A percentile compares a stretch with the other conserved stretches of the same genome.
phyloP scores from a whole-genome alignment of 2,113 vertebrate genomes.

The Cyphotilapia sp. region DNA sequence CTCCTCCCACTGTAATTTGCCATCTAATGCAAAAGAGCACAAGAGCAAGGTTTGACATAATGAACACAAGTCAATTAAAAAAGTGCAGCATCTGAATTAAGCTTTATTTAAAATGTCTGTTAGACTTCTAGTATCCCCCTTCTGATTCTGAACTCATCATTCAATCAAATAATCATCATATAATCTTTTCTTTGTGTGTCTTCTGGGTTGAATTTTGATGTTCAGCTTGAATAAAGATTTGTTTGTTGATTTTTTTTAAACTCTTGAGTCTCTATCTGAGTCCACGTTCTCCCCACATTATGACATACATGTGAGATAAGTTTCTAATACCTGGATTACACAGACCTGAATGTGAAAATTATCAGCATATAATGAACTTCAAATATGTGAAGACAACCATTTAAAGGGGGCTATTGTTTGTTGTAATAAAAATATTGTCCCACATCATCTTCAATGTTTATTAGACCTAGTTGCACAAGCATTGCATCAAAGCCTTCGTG shows the following conservation, averaged over 20 bases:
- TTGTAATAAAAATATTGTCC: neutral
- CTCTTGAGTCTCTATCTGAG: neutral
- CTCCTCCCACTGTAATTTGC: conserved; percentile 88
- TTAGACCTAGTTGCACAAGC: neutral
- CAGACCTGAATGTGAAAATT: neutral
- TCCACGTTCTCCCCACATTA: accelerated
- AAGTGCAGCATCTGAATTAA: neutral
- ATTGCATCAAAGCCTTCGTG: neutral
- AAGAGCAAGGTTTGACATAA: neutral
- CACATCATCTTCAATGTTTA: neutral
- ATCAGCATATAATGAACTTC: neutral
- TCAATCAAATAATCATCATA: neutral
- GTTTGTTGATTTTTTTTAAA: accelerated
- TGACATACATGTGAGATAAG: neutral
- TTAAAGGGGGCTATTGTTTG: neutral
- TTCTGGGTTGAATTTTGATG: neutral
- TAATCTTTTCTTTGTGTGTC: neutral
- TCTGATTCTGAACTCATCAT: neutral
- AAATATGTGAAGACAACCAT: neutral
- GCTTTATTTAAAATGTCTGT: neutral
- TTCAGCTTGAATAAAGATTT: neutral
- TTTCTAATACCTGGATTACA: accelerated
- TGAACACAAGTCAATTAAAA: neutral
- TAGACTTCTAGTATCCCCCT: neutral
- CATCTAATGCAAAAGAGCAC: conserved; percentile 66